Base-by-base conservation (phyloP, 2,888 invertebrate species). In the Oscheius onirici region DNA sequence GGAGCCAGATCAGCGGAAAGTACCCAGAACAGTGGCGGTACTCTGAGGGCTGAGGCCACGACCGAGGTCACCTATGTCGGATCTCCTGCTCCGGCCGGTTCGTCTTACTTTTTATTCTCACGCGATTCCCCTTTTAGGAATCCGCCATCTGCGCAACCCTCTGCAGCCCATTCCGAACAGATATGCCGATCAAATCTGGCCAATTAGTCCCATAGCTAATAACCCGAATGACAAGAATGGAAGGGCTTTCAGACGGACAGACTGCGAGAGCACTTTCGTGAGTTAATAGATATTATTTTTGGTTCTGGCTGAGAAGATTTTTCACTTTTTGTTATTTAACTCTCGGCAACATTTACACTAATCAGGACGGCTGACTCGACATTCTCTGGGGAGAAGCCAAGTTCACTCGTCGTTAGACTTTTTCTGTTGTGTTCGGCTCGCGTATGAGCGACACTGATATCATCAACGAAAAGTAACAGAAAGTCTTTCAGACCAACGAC, bases 141-240 rank as follows among this genome's bases (percentile, higher is more conserved):
- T 69, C n/a, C 63, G 63, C 15, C 46, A 49, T 26, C 46, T 49
- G 13, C 60, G 69, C 17, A 51, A 70, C 40, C 69, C 69, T 10
- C 52, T 70, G 22, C 69, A 70, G 55, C n/a, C 44, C 2, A 70
- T 70, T 15, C 69, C 69, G 6, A 49, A 51, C 43, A 75, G 77
- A 11, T 72, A 76, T 34, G 74, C 76, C 17, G 77, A 79, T 65
- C 75, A 73, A 51, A 78, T 79, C 3, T 84, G 84, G 84, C 79
- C 81, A 6, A 71, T 81, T 41, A 79, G 78, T 40, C 81, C 80
- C n/a, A 75, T 81, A 22, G 58, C 70, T 13, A 46, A 46, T 46
- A 43, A 40, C 41, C 28, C 71, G 6, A 41, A 46, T 46, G 63
- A 68, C 41, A 69, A 60, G 44, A 69, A 60, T 24, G 40, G 40